Evolutionary conservation across 2,888 invertebrate genomes (phyloP), one percentile per base, ranked within the genome.

Genomic region (Aphrophora alni): DNA sequence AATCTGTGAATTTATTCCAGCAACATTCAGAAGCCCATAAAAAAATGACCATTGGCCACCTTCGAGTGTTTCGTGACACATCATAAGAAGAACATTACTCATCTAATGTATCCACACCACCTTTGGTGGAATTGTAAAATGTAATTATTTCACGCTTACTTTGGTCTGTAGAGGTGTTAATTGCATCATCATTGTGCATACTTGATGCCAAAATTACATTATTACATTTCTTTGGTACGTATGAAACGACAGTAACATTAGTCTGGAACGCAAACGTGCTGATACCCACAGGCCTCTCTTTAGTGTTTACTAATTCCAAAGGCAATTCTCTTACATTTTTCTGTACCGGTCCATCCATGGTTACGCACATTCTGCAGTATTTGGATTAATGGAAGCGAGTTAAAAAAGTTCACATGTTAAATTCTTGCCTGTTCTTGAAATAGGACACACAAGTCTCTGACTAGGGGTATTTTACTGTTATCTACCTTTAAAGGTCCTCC

Each of bases 371-470:
- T 14, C 10, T 44, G 10, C 14, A 44, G 44, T 44, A 12, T 44
- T 44, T 44, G 10, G 68, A 68, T 68, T 5, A 68, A 7, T 5
- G 68, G 68, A 68, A 68, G 10, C 5, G 68, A 68, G 4, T 3
- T 68, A 68, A 68, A 68, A 12, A 68, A 68, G 68, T 83, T 33
- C 33, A 33, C 3, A 33, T 5, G 33, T 33, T 33, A 33, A 3
- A 33, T 33, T 33, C 8, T 82, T 80, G 7, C 81, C 80, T 12
- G 81, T 79, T 24, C 77, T 72, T 28, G 70, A 24, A 5, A 82
- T 81, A 8, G 59, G 73, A 21, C 27, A 27, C 17, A 44, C n/a
- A 21, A 82, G 75, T 75, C 82, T n/a, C 38, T 77, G 72, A 80
- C 77, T 3, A 81, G 38, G 27, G 77, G 73, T n/a, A 0, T 25